A percentile compares a stretch with the other conserved stretches of the same genome.
These are phyloP conservation scores for Thalassoma bifasciatum DNA, from an alignment of 2,113 vertebrate genomes.

Conservation along the genomic window DNA sequence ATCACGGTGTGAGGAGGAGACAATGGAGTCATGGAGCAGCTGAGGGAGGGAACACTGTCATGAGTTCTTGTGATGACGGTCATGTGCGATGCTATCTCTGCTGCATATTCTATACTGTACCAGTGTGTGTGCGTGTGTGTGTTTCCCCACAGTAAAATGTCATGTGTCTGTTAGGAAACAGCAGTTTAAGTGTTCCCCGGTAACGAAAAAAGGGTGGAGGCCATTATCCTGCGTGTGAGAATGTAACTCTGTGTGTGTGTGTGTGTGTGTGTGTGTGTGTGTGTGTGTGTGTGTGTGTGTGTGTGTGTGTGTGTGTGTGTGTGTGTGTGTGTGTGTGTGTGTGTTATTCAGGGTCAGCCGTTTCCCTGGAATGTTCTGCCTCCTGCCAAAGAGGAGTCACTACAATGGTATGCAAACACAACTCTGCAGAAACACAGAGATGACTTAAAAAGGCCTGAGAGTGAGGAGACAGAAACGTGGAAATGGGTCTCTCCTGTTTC, in stretches of 20 bases:
- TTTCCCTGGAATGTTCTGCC: conserved; percentile 80
- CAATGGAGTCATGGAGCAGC: neutral
- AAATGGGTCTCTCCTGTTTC: neutral
- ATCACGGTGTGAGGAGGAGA: neutral
- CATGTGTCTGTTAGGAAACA: conserved; percentile 35
- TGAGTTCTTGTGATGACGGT: conserved; percentile 34
- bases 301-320: conserved; percentile 10
- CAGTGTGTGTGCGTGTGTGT: neutral
- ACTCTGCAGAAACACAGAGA: conserved; percentile 73
- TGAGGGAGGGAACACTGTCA: neutral
- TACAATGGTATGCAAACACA: conserved; percentile 81
- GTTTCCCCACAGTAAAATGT: conserved; percentile 4
- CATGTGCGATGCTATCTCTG: conserved; percentile 24
- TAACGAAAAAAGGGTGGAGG: conserved; percentile 50
- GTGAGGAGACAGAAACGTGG: conserved; percentile 25
- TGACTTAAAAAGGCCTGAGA: conserved; percentile 84
- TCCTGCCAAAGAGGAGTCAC: conserved; percentile 81
- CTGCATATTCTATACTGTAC: conserved; percentile 7
- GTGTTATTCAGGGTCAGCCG: conserved; percentile 82
- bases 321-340: conserved; percentile 9
- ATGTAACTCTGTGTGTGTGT: neutral
- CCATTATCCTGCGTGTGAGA: conserved; percentile 43
- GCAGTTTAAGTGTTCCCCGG: neutral
- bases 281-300: conserved; percentile 12
- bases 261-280: conserved; percentile 14